Evolutionary conservation across 2,113 vertebrate genomes (phyloP), one percentile per base, ranked within the genome.

Genomic region (Paradoxurus hermaphroditus): DNA sequence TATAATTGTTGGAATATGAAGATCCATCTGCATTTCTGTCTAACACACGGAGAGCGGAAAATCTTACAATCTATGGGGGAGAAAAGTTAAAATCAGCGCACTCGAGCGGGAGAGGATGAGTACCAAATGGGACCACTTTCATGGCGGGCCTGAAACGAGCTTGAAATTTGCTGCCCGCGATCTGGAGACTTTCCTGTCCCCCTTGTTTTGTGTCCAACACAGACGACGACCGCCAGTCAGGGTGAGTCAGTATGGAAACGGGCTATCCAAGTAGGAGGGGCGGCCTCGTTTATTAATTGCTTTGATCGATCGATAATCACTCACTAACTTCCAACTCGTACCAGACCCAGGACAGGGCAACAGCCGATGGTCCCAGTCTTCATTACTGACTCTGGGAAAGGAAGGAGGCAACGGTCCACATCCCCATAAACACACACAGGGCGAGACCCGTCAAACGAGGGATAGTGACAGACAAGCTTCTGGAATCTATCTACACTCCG

Each of bases 291-390:
- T 9, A 86, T 44, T 86, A 25, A 86, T 25, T 15, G 23, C n/a
- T 67, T 56, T 34, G 77, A 41, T 14, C 12, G 0, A 2, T 68
- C 77, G 56, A 59, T n/a, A 68, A 59, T n/a, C 62, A 44, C 15
- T 77, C 12, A 27, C 51, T 29, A 23, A 44, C 79, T 7, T 78
- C 21, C 36, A 68, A 7, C 4, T 83, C 51, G 13, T n/a, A 34
- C n/a, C 31, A 56, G 29, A 31, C 39, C 65, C 39, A 31, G 2
- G 36, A 5, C 29, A 44, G 4, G 4, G 21, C 13, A 70, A 36
- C 23, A 72, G 49, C 1, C 56, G 51, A 7, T 36, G 13, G 25
- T 1, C n/a, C 9, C 12, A 0, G 3, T 31, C 1, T 49, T 75
- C 3, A 1, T 44, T 12, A 2, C 34, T 78, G 56, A 29, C 15